Percentiles rank a stretch among this genome's conserved stretches.
These are phyloP conservation scores for Ascidia mentula DNA, from an alignment of 23 tunicate species.

Conservation along the genomic window DNA sequence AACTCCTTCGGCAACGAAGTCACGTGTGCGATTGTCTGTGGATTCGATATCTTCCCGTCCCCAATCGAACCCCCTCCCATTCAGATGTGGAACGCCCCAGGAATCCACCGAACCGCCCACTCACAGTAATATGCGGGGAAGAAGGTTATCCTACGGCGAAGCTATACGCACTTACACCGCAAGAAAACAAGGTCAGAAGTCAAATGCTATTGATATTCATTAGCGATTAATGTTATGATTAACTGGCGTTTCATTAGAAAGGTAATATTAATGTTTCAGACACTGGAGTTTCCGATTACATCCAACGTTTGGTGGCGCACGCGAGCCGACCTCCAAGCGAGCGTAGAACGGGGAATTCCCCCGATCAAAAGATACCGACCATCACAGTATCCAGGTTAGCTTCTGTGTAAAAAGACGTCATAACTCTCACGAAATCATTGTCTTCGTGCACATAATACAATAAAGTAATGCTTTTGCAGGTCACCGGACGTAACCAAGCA, in stretches of 20 bases:
- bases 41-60: neutral
- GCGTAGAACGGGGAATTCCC: slow-evolving; percentile 19
- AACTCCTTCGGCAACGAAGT: slow-evolving; percentile 5
- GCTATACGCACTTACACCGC: slow-evolving; percentile 72
- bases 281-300: slow-evolving; percentile 70
- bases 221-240: too few species aligned
- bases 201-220: too few species aligned
- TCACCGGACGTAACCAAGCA: neutral
- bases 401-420: neutral
- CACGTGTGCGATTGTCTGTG: slow-evolving; percentile 6
- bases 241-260: too few species aligned
- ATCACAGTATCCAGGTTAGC: slow-evolving; percentile 12
- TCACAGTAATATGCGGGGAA: neutral
- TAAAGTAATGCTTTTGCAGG: neutral
- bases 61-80: slow-evolving; percentile 47
- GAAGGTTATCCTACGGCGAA: slow-evolving; percentile 71
- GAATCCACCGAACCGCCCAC: neutral
- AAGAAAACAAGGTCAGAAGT: slow-evolving; percentile 46
- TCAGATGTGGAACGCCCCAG: slow-evolving; percentile 79
- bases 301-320: slow-evolving; percentile 58
- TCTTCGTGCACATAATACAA: neutral
- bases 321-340: slow-evolving; percentile 47
- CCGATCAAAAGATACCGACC: neutral
- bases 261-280: slow-evolving; percentile 19
- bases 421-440: neutral